Evolutionary conservation across 2,888 invertebrate species (phyloP).

Genomic region (Pedicia rivosa): DNA sequence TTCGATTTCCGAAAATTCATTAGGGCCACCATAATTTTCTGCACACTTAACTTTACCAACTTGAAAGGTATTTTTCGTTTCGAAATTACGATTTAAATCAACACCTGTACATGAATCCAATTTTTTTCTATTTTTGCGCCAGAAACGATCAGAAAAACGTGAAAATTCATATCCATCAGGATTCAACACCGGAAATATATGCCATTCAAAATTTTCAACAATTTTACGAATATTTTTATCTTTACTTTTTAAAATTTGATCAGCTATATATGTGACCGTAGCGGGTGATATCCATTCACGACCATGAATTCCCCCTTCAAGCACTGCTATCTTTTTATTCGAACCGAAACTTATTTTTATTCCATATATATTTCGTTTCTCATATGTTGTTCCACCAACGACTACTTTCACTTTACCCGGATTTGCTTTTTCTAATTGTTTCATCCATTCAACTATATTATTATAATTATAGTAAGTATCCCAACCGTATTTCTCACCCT

Average conservation of each 20-base stretch:
- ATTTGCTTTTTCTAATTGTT: too few species aligned
- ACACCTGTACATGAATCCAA: conserved; percentile 35
- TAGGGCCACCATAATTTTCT: conserved; percentile 34
- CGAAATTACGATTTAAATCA: conserved; percentile 47
- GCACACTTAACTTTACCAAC: too few species aligned
- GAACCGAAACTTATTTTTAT: too few species aligned
- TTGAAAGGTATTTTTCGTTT: too few species aligned
- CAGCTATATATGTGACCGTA: conserved; percentile 43
- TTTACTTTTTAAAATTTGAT: conserved; percentile 41
- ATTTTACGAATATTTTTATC: conserved; percentile 34
- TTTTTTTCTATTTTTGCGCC: conserved; percentile 48
- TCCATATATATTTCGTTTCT: too few species aligned
- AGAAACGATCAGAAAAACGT: conserved; percentile 43
- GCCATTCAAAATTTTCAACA: conserved; percentile 49
- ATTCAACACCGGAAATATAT: conserved; percentile 47
- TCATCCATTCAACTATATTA: too few species aligned
- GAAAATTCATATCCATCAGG: conserved; percentile 51
- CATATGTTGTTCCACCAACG: too few species aligned
- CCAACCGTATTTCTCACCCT: too few species aligned
- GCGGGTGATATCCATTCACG: conserved; percentile 52
- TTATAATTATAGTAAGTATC: too few species aligned
- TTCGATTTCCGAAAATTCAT: conserved; percentile 40
- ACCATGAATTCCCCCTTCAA: conserved; percentile 40
- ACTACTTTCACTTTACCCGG: too few species aligned
- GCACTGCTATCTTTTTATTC: too few species aligned